These are phyloP conservation scores for Polyergus mexicanus DNA, from an alignment of 1,140 invertebrate species.

Conservation along the genomic window DNA sequence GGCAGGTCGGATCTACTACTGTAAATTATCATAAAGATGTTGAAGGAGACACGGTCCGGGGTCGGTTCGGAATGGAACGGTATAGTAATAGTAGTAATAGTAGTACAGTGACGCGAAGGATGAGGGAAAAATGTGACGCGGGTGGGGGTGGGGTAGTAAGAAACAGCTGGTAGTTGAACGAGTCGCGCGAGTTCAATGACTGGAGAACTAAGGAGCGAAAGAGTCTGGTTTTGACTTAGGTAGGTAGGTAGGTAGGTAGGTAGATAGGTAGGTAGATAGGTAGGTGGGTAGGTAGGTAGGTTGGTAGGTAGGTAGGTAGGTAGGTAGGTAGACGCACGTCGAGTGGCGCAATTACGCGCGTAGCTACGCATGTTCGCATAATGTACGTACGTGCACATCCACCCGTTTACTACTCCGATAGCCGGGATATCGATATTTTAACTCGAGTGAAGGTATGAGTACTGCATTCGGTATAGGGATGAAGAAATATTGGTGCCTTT, in stretches of 20 bases:
- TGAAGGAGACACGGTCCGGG: conserved; percentile 64
- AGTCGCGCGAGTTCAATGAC: conserved; percentile 85
- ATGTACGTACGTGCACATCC: conserved; percentile 39
- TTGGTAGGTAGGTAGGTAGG: conserved; percentile 63
- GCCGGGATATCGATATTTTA: background rate
- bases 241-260: conserved; percentile 77
- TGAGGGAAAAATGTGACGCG: conserved; percentile 52
- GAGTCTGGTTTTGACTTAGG: conserved; percentile 72
- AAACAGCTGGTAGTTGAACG: conserved; percentile 85
- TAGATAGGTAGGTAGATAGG: conserved; percentile 72
- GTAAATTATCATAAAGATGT: conserved; percentile 45
- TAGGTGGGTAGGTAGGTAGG: conserved; percentile 67
- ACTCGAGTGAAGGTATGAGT: conserved; percentile 9
- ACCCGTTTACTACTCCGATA: conserved; percentile 22
- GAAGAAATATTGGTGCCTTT: background rate
- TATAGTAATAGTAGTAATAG: conserved; percentile 29
- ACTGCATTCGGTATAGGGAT: background rate
- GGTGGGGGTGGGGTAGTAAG: conserved; percentile 72
- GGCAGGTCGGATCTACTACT: background rate
- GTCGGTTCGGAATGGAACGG: conserved; percentile 49
- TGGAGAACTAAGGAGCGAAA: conserved; percentile 76
- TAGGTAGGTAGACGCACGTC: conserved; percentile 66
- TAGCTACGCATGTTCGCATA: conserved; percentile 52
- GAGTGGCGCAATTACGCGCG: conserved; percentile 68
- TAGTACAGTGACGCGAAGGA: conserved; percentile 22